Evolutionary conservation across 2,888 invertebrate species (phyloP).

Genomic region (Epistrophe grossulariae): DNA sequence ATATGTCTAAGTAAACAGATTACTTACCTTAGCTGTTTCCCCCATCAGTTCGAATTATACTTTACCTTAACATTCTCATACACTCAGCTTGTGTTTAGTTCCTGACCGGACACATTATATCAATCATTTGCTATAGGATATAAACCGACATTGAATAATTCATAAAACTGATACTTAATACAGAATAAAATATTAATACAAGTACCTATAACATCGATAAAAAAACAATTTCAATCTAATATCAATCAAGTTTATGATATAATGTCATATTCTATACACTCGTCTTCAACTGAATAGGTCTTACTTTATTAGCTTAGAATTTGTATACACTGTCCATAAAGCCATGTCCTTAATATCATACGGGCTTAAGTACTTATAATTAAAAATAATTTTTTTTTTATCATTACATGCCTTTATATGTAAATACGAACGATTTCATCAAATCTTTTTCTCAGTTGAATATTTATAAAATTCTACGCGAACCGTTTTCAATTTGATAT

Average conservation of each 20-base stretch:
- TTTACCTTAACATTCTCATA: conserved; percentile 1
- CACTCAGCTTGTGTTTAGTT: background rate
- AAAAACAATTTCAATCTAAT: conserved; percentile 6
- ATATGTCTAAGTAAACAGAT: background rate
- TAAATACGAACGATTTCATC: too few species aligned
- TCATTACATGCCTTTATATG: too few species aligned
- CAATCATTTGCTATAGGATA: background rate
- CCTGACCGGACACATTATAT: background rate
- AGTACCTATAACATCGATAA: conserved; percentile 17
- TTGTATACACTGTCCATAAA: too few species aligned
- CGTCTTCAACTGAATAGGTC: background rate
- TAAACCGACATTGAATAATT: conserved; percentile 9
- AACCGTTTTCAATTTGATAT: too few species aligned
- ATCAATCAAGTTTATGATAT: background rate
- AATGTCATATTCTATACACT: background rate
- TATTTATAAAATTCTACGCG: too few species aligned
- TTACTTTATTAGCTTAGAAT: too few species aligned
- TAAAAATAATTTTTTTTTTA: too few species aligned
- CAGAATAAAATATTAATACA: background rate
- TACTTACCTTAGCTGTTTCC: background rate
- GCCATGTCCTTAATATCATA: too few species aligned
- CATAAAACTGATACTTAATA: background rate
- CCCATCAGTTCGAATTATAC: background rate
- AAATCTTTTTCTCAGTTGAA: too few species aligned
- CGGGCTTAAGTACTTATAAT: too few species aligned